These are phyloP conservation scores for Zophobas atratus DNA, from an alignment of 1,140 invertebrate species.

Conservation along the genomic window DNA sequence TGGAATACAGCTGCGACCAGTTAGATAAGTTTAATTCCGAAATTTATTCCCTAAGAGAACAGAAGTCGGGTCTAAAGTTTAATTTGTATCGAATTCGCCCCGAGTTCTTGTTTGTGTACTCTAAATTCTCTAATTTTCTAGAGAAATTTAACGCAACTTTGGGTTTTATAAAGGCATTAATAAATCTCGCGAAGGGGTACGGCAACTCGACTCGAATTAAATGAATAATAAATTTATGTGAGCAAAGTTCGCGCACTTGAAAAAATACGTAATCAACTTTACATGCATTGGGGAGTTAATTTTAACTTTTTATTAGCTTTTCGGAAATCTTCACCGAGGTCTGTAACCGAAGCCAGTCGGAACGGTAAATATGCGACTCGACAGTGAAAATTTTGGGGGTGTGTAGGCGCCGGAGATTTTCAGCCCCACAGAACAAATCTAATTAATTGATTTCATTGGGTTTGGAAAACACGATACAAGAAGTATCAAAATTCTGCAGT, in stretches of 20 bases:
- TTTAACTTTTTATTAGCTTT: not conserved
- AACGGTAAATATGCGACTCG: not conserved
- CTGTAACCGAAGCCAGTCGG: not conserved
- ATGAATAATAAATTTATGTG: slow-evolving; percentile 10
- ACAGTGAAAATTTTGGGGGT: not conserved
- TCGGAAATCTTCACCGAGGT: not conserved
- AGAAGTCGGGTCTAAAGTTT: slow-evolving; percentile 19
- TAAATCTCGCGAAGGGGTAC: slow-evolving; percentile 4
- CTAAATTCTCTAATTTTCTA: slow-evolving; percentile 24
- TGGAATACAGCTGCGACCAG: slow-evolving; percentile 35
- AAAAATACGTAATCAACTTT: not conserved
- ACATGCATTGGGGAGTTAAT: not conserved
- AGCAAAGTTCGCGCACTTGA: not conserved
- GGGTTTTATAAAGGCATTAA: slow-evolving; percentile 2
- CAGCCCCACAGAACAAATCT: slow-evolving; percentile 5
- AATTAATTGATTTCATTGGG: slow-evolving; percentile 34
- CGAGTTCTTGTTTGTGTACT: slow-evolving; percentile 13
- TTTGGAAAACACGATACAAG: slow-evolving; percentile 2
- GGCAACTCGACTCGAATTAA: not conserved
- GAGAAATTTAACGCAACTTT: slow-evolving; percentile 5
- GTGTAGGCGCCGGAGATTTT: not conserved
- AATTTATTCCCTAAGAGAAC: slow-evolving; percentile 29
- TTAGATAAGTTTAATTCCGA: slow-evolving; percentile 35
- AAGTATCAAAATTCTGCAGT: not conserved
- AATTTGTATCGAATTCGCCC: slow-evolving; percentile 26